Base-by-base conservation (phyloP, 2,888 invertebrate genomes). In the Epiblema foenella region DNA sequence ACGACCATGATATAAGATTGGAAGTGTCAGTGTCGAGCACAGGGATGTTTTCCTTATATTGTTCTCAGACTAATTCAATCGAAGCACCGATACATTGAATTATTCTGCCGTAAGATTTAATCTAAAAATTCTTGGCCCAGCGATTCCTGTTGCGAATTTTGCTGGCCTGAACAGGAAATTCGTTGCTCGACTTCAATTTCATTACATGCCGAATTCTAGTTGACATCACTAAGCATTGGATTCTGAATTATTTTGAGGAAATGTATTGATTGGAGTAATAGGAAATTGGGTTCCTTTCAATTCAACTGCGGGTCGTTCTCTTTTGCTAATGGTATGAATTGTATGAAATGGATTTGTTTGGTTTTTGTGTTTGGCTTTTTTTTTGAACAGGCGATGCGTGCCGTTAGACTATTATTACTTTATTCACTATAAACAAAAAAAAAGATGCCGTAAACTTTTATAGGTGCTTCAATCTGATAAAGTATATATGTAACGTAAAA, bases 61-160 rank as follows among this genome's bases (percentile, higher is more conserved):
- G 29, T 52, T 42, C 17, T 17, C 3, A 46, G 1, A 33, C 24
- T 64, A 69, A 64, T 58, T n/a, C 39, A 64, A 69, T 69, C 10
- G 39, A 58, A 64, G 18, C 39, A 49, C 39, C 29, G 57, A 51
- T 58, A 49, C 58, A 71, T 63, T 67, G 63, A 57, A 63, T 59
- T 60, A 51, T 68, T 37, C 46, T 73, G 58, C 69, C 66, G 68
- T 74, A 74, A 78, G 75, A 79, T 80, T 79, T 79, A 80, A 82
- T 79, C 76, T 77, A 72, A 72, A 77, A 80, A 80, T 79, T 78
- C 76, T 76, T 78, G 75, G 58, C 51, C 52, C 63, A 29, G 52
- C 69, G 51, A 17, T 42, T 59, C 42, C 60, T 46, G 65, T 29
- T 18, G 20, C 60, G 49, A 66, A 67, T 67, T 71, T 67, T 42